phyloP scores from a whole-genome alignment of 2,113 vertebrate genomes.

The Poecile atricapillus region DNA sequence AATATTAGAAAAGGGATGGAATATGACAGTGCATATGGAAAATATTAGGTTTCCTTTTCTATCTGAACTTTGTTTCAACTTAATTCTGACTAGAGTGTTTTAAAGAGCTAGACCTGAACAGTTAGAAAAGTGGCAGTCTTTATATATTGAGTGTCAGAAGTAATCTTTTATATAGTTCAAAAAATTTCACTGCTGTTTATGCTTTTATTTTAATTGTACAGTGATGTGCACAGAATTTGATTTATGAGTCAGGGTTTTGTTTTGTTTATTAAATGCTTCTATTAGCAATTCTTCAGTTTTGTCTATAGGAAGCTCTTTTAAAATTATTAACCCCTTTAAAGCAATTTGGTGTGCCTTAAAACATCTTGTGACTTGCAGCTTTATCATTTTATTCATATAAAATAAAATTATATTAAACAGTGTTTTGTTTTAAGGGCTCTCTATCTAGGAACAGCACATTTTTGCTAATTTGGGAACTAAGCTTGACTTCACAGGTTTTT shows the following conservation, averaged over 20 bases:
- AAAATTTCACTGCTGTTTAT: background rate
- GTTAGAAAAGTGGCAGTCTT: background rate
- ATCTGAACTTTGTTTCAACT: slow-evolving; percentile 39
- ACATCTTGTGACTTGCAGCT: background rate
- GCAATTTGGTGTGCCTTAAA: background rate
- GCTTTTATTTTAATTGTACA: slow-evolving; percentile 28
- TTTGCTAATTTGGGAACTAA: background rate
- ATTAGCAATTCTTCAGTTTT: background rate
- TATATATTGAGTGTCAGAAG: background rate
- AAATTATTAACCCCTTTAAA: background rate
- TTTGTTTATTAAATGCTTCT: background rate
- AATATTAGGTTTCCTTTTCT: slow-evolving; percentile 74
- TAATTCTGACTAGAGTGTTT: slow-evolving; percentile 55
- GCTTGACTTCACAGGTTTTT: background rate
- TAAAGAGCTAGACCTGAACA: slow-evolving; percentile 36
- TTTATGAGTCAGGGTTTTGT: background rate
- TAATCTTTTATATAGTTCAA: background rate
- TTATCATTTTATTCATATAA: background rate
- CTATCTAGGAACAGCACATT: background rate
- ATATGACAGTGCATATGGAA: slow-evolving; percentile 85
- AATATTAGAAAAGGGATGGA: slow-evolving; percentile 77
- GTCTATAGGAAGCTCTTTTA: background rate
- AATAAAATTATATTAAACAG: background rate
- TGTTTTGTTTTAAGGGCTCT: slow-evolving; percentile 1
- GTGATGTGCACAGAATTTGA: background rate